phyloP scores from a whole-genome alignment of 1,140 invertebrate genomes.

The Diorhabda sublineata region DNA sequence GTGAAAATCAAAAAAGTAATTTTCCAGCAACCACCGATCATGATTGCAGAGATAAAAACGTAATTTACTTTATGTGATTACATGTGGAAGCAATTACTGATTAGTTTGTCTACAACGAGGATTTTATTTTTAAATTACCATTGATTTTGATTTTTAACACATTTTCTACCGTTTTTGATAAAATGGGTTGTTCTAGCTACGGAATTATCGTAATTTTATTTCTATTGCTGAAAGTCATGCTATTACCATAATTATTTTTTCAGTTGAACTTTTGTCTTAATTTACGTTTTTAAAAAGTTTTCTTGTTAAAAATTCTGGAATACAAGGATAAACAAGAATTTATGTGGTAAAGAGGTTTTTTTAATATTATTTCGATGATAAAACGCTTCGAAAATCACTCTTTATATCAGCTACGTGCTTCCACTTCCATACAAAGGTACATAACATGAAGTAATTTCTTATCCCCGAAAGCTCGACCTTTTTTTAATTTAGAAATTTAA shows the following conservation, averaged over 20 bases:
- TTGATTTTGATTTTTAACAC: background rate
- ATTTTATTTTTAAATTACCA: conserved; percentile 3
- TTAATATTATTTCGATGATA: too few relatives aligned
- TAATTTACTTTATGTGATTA: conserved; percentile 3
- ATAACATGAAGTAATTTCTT: too few relatives aligned
- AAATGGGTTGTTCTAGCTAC: background rate
- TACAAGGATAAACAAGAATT: too few relatives aligned
- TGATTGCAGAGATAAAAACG: background rate
- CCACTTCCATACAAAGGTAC: too few relatives aligned
- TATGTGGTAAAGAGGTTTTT: too few relatives aligned
- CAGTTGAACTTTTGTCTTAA: too few relatives aligned
- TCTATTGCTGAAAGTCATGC: background rate
- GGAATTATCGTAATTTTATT: background rate
- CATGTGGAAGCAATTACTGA: background rate
- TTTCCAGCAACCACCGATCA: background rate
- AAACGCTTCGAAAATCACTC: too few relatives aligned
- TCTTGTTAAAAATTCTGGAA: too few relatives aligned
- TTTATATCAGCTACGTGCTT: too few relatives aligned
- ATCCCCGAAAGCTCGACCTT: too few relatives aligned
- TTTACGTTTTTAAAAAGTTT: too few relatives aligned
- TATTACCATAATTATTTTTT: background rate
- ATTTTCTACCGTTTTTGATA: background rate
- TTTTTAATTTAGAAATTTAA: too few relatives aligned
- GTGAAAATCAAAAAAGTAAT: conserved; percentile 1
- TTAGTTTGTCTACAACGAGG: background rate